Evolutionary conservation across 2,113 vertebrate species (phyloP), one percentile per base, ranked within the genome.

Genomic region (Bubo bubo): DNA sequence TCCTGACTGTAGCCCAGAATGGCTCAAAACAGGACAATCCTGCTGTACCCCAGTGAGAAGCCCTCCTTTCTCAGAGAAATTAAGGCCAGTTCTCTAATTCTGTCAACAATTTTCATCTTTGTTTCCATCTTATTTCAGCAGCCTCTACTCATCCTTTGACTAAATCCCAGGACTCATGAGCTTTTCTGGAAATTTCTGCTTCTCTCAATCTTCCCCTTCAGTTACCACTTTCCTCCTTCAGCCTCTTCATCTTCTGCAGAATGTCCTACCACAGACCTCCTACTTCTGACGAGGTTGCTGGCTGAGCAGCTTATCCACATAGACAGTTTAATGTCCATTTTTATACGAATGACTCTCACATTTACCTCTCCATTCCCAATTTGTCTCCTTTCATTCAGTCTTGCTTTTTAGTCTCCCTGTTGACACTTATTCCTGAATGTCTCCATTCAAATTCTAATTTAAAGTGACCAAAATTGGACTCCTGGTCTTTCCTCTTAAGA

Each of bases 251-350:
- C 34, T 39, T 63, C 74, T 62, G 67, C 49, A 88, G 52, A 62
- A 34, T 16, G 49, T 34, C 56, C 53, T 55, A 18, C 3, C 4
- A 20, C 0, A 1, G 10, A 49, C 19, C 32, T 83, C 34, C 58
- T 20, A 0, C 60, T 53, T 53, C 75, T 53, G 52, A 5, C 0
- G 1, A 80, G 35, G 73, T 35, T 5, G 1, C 27, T 3, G 37
- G 34, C 53, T 32, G 32, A 74, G 45, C 60, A 68, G 16, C 17
- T 79, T 2, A 39, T 34, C 32, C 58, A 28, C 53, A 28, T 0
- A 15, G 56, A 24, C 21, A 45, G 18, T 41, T 66, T 58, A 22
- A 74, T 10, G 64, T 30, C 55, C 39, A 0, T 73, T 86, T 74
- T 80, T 24, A 49, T 5, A 84, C 23, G 43, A 55, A 55, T 1